A percentile compares a stretch with the other conserved stretches of the same genome.
Conservation (phyloP, 1,140 invertebrate species). For the Macrobrachium rosenbergii region DNA sequence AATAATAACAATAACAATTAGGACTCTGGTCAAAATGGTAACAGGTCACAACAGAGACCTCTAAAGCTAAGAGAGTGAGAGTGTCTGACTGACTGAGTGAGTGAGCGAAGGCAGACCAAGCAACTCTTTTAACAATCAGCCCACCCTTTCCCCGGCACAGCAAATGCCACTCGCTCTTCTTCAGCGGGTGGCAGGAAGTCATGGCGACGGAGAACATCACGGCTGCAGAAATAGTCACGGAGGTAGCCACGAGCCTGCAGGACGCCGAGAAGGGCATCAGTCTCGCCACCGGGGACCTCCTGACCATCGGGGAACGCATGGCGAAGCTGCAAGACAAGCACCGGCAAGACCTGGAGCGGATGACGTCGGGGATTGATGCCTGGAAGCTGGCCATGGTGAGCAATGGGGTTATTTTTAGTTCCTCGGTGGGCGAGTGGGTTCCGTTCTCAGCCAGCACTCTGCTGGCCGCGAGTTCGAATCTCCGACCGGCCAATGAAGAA, state of each 20-base stretch:
- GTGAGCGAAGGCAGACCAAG: too few relatives aligned
- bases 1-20: too few relatives aligned
- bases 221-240: background rate
- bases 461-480: too few relatives aligned
- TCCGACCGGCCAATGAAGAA: too few relatives aligned
- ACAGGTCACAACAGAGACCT: too few relatives aligned
- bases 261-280: background rate
- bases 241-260: background rate
- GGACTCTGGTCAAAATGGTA: too few relatives aligned
- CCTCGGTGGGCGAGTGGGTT: too few relatives aligned
- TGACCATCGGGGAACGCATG: background rate
- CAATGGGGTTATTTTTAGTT: too few relatives aligned
- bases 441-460: too few relatives aligned
- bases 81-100: too few relatives aligned
- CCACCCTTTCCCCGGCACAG: background rate
- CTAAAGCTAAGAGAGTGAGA: too few relatives aligned
- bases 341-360: background rate
- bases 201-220: background rate
- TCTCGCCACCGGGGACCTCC: constrained; percentile 2
- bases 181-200: constrained; percentile 1
- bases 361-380: background rate
- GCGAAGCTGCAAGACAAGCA: constrained; percentile 7
- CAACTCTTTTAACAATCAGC: background rate
- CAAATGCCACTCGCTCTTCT: background rate
- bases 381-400: background rate